A percentile compares a stretch with the other conserved stretches of the same genome.
Conservation (phyloP, 2,888 invertebrate species). For the Aphodius sticticus region DNA sequence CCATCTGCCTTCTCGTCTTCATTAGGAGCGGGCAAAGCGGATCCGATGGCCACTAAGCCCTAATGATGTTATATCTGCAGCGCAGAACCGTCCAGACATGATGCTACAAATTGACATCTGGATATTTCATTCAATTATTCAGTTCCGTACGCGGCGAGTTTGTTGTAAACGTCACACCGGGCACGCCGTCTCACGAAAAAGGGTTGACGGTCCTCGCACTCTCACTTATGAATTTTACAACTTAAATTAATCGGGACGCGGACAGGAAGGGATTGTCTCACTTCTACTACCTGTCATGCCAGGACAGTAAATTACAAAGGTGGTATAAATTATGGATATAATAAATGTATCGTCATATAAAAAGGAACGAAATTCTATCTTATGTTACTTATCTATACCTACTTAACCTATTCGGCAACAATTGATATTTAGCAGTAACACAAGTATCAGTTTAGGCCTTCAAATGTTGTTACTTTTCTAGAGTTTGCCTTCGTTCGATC, state of each 20-base stretch:
- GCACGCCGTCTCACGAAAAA: slow-evolving; percentile 14
- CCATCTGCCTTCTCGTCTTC: slow-evolving; percentile 42
- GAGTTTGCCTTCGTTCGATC: too few relatives aligned
- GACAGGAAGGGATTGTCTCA: not conserved
- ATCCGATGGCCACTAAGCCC: slow-evolving; percentile 51
- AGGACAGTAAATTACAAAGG: too few relatives aligned
- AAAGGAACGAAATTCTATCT: too few relatives aligned
- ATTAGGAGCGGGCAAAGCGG: slow-evolving; percentile 51
- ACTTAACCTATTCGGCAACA: too few relatives aligned
- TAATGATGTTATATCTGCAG: slow-evolving; percentile 54
- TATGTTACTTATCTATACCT: too few relatives aligned
- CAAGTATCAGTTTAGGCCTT: too few relatives aligned
- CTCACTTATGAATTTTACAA: not conserved
- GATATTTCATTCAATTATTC: slow-evolving; percentile 54
- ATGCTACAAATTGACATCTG: slow-evolving; percentile 54
- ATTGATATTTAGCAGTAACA: too few relatives aligned
- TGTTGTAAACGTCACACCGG: slow-evolving; percentile 34
- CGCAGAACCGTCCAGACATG: slow-evolving; percentile 47
- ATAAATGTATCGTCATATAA: too few relatives aligned
- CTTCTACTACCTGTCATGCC: not conserved
- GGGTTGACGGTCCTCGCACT: slow-evolving; percentile 14
- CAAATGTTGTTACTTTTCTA: too few relatives aligned
- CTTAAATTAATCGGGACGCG: not conserved
- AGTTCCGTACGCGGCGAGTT: slow-evolving; percentile 38
- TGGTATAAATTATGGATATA: too few relatives aligned